These are phyloP conservation scores for Oncorhynchus keta DNA, from an alignment of 2,113 vertebrate species.

Conservation along the genomic window DNA sequence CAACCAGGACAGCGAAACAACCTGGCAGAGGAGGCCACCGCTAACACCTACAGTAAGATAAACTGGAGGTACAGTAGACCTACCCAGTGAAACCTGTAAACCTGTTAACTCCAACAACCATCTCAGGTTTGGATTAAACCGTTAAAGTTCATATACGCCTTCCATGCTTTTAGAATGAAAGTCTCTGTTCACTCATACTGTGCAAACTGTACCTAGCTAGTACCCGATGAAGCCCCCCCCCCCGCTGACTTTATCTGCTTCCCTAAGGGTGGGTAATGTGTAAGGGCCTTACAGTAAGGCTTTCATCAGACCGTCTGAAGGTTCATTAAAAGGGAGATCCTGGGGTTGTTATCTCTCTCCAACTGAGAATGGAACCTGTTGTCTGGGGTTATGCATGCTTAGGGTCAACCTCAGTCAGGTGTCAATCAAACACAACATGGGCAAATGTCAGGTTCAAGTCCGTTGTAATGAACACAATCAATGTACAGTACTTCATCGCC, in stretches of 20 bases:
- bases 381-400: constrained; percentile 9
- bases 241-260: not conserved
- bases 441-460: constrained; percentile 2
- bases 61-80: too few species aligned
- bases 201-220: not conserved
- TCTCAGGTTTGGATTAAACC: too few species aligned
- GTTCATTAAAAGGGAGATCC: not conserved
- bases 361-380: constrained; percentile 4
- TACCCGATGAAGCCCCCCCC: not conserved
- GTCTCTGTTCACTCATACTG: too few species aligned
- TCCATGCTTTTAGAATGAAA: too few species aligned
- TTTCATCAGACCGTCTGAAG: not conserved
- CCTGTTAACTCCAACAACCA: too few species aligned
- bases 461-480: not conserved
- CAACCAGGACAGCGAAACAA: constrained; percentile 52
- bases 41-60: not conserved
- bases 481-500: not conserved
- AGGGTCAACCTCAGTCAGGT: not conserved
- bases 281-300: not conserved
- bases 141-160: too few species aligned
- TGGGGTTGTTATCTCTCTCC: constrained; percentile 9
- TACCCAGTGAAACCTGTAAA: too few species aligned
- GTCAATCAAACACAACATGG: constrained; percentile 18
- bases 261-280: not conserved
- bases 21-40: constrained; percentile 40